Evolutionary conservation across 2,888 invertebrate genomes (phyloP).

Genomic region (Stenodema calcarata): DNA sequence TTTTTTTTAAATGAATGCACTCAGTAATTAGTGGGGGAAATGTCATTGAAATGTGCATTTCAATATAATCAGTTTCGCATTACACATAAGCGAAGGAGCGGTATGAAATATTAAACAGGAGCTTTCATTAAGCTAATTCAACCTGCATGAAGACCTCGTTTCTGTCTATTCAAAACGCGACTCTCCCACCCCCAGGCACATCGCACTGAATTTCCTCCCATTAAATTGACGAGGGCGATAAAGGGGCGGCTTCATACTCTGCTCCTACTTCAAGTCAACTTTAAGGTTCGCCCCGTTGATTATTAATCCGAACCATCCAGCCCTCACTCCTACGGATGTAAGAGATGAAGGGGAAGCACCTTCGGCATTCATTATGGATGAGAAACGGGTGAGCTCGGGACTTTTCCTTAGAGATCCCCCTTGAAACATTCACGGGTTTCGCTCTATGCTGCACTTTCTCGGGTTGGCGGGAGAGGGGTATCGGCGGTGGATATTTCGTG

Average conservation of each 20-base stretch:
- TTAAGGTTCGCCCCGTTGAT: background rate
- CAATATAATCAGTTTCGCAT: too few species aligned
- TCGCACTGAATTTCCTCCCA: background rate
- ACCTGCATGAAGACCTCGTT: background rate
- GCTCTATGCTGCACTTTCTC: background rate
- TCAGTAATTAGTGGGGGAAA: too few species aligned
- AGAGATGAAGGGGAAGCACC: background rate
- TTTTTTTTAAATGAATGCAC: too few species aligned
- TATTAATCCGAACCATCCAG: background rate
- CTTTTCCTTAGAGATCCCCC: background rate
- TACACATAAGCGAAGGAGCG: too few species aligned
- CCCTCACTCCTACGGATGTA: background rate
- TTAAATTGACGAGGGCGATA: background rate
- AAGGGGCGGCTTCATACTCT: background rate
- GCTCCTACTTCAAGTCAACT: background rate
- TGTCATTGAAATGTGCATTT: too few species aligned
- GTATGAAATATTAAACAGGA: background rate
- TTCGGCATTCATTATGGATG: background rate
- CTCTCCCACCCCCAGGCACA: background rate
- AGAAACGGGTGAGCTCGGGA: background rate
- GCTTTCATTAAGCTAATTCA: background rate
- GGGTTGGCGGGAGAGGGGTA: background rate
- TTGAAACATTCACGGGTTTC: background rate
- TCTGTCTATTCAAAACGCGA: background rate
- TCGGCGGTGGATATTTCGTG: too few species aligned